Conservation (phyloP, 2,888 invertebrate species). For the Neoaliturus tenellus region DNA sequence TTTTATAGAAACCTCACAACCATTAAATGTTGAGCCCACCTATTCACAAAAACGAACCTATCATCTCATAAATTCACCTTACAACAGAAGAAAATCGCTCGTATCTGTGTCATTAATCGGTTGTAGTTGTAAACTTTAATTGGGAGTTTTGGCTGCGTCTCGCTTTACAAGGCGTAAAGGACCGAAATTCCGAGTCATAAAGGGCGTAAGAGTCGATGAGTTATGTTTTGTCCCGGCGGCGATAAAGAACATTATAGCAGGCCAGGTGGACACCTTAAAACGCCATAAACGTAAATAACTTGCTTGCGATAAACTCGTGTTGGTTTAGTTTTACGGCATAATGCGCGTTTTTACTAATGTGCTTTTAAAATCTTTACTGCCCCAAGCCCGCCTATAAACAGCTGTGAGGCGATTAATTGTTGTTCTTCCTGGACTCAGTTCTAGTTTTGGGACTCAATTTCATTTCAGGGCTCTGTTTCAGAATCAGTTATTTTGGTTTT, state of each 20-base stretch:
- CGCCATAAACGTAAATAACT: constrained; percentile 21
- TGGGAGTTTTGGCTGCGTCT: constrained; percentile 14
- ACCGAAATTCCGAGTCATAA: constrained; percentile 30
- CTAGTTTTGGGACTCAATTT: no score
- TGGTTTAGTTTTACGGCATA: constrained; percentile 16
- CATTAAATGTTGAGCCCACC: no score
- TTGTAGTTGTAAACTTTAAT: constrained; percentile 43
- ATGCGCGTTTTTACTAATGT: constrained; percentile 18
- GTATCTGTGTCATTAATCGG: constrained; percentile 1
- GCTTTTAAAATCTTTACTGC: constrained; percentile 28
- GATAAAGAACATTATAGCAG: constrained; percentile 3
- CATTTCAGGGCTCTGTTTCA: no score
- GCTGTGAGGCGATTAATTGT: background rate
- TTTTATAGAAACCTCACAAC: no score
- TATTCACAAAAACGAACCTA: no score
- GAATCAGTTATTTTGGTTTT: no score
- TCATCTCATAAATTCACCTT: constrained; percentile 8
- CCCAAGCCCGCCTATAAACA: background rate
- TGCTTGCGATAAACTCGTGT: constrained; percentile 20
- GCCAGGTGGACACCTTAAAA: constrained; percentile 38
- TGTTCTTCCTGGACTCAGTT: background rate
- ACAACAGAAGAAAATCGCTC: background rate
- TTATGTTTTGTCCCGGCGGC: constrained; percentile 39
- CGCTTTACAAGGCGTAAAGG: constrained; percentile 18
- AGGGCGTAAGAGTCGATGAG: constrained; percentile 15